Conservation (phyloP, 2,113 vertebrate species). For the Ailuropoda melanoleuca region DNA sequence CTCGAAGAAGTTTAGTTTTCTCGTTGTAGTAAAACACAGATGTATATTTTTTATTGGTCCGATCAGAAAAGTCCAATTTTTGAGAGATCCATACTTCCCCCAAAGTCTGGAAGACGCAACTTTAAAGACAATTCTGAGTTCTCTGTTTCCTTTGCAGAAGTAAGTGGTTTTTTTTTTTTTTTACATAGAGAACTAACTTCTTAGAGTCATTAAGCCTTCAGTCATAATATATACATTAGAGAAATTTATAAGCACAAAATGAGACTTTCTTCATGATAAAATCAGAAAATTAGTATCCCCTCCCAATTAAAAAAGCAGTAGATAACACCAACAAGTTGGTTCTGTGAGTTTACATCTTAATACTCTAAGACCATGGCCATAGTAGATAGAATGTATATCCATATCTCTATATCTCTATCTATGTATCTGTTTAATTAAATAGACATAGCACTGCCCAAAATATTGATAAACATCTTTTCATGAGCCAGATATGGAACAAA, state of each 20-base stretch:
- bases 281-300: not conserved
- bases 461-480: not conserved
- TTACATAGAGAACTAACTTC: not conserved
- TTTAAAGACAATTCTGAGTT: not conserved
- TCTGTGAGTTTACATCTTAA: not conserved
- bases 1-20: not conserved
- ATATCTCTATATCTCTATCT: not conserved
- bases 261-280: not conserved
- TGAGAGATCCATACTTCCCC: not conserved
- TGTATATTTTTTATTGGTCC: not conserved
- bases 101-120: not conserved
- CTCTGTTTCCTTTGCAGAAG: not conserved
- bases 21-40: not conserved
- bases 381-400: not conserved
- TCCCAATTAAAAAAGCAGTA: not conserved
- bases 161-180: not conserved
- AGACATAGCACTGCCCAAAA: not conserved
- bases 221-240: not conserved
- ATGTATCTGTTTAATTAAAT: not conserved
- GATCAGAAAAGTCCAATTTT: not conserved
- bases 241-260: not conserved
- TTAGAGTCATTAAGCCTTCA: not conserved
- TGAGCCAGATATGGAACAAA: not conserved
- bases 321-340: not conserved
- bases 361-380: not conserved